Base-by-base conservation (phyloP, 2,797 vertebrate species). In the Holocentrus rufus region DNA sequence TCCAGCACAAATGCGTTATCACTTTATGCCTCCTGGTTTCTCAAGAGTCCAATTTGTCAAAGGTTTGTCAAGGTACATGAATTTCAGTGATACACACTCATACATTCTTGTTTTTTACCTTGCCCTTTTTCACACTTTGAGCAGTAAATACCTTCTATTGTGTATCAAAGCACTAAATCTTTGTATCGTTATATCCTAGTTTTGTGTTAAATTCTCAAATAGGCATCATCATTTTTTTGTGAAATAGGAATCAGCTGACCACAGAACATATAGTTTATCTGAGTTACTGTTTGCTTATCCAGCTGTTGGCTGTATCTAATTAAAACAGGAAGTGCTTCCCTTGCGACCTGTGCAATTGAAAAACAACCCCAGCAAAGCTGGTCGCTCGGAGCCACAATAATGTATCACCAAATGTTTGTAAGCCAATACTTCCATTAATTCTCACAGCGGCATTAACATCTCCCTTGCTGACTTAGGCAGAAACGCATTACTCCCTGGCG, bases 391-490 rank as follows among this genome's bases (percentile, higher is more conserved):
- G 90, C 88, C 82, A 92, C 79, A 88, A 88, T 90, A 92, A 93
- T 92, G 88, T 85, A 93, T 92, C 86, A 90, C 87, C 89, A 91
- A 91, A 91, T 91, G 90, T 93, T 92, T 93, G 86, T 88, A 91
- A 88, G 90, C 88, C 90, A 92, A 93, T 92, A 91, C 87, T 88
- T 88, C 89, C 90, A 91, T 93, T 91, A 91, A 93, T 93, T 92
- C 90, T 90, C 88, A 83, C 67, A 72, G 81, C 85, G 68, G 84
- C 82, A 90, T 93, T 93, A 91, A 87, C 90, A 92, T 92, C 83
- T 88, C 84, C 87, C 89, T 87, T 92, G 93, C 92, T 94, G 93
- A 93, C 89, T 84, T 72, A 70, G 84, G 91, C 92, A 93, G 87
- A 92, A 93, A 87, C 44, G 73, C 75, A 88, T 72, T 80, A 76